Conservation (phyloP, 2,113 vertebrate species). For the Gavialis gangeticus region DNA sequence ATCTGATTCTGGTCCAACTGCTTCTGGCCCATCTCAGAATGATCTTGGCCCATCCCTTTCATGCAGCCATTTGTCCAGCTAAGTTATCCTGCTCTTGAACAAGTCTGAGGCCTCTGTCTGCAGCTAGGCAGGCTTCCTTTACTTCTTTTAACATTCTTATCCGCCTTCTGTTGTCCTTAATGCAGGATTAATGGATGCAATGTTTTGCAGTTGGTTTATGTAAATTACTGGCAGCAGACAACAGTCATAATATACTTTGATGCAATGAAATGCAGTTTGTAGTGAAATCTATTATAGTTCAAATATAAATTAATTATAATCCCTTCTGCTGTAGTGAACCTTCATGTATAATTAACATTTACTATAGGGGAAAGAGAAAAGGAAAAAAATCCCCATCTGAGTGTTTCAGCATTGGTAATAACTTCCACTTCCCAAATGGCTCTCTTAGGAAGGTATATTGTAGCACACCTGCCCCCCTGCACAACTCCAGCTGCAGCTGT, state of each 20-base stretch:
- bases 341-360: slow-evolving; percentile 78
- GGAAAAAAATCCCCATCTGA: slow-evolving; percentile 10
- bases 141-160: neutral
- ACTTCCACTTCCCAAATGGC: slow-evolving; percentile 15
- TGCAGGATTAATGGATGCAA: slow-evolving; percentile 2
- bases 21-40: no score
- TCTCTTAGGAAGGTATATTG: slow-evolving; percentile 9
- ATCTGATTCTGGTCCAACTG: neutral
- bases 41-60: neutral
- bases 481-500: neutral
- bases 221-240: slow-evolving; percentile 57
- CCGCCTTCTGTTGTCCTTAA: slow-evolving; percentile 28
- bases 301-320: slow-evolving; percentile 82
- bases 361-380: slow-evolving; percentile 29
- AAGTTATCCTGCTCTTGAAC: neutral
- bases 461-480: slow-evolving; percentile 26
- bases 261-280: slow-evolving; percentile 74
- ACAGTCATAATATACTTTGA: slow-evolving; percentile 46
- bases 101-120: neutral
- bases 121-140: neutral
- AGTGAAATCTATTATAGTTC: slow-evolving; percentile 74
- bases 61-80: neutral
- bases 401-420: neutral
- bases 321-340: slow-evolving; percentile 74
- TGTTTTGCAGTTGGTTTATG: slow-evolving; percentile 40